Evolutionary conservation across 2,888 invertebrate species (phyloP).

Genomic region (Lymantria dispar): DNA sequence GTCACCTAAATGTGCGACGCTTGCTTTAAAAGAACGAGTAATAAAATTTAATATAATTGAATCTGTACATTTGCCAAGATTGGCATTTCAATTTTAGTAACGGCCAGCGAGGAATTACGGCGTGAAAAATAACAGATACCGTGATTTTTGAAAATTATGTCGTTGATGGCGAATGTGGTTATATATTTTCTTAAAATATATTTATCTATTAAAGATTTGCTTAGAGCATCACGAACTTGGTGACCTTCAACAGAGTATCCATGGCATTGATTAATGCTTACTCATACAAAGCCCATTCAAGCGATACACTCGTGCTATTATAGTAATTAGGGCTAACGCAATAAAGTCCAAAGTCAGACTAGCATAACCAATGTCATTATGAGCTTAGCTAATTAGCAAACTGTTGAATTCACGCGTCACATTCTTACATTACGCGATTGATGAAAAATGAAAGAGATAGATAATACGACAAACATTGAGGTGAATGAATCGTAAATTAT

Average conservation of each 20-base stretch:
- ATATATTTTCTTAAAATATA: constrained; percentile 21
- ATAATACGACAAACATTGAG: constrained; percentile 38
- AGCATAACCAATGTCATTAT: constrained; percentile 43
- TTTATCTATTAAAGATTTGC: constrained; percentile 42
- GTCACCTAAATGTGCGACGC: too few relatives aligned
- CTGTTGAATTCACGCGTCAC: constrained; percentile 59
- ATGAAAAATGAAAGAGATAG: constrained; percentile 47
- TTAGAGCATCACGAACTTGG: constrained; percentile 46
- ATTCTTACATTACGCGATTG: constrained; percentile 45
- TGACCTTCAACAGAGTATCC: constrained; percentile 66
- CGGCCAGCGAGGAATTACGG: too few relatives aligned
- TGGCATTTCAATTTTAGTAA: too few relatives aligned
- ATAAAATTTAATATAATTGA: too few relatives aligned
- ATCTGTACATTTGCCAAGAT: too few relatives aligned
- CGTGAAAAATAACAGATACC: too few relatives aligned
- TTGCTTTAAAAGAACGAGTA: too few relatives aligned
- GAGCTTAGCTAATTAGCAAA: constrained; percentile 66
- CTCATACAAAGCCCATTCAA: constrained; percentile 72
- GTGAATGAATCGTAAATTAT: constrained; percentile 62
- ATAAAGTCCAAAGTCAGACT: constrained; percentile 52
- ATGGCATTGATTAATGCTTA: constrained; percentile 76
- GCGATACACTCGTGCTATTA: constrained; percentile 37
- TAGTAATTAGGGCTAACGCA: constrained; percentile 34
- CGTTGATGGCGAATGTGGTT: constrained; percentile 2
- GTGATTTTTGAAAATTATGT: too few relatives aligned